Conservation (phyloP, 2,113 vertebrate species). For the Fregetta grallaria region DNA sequence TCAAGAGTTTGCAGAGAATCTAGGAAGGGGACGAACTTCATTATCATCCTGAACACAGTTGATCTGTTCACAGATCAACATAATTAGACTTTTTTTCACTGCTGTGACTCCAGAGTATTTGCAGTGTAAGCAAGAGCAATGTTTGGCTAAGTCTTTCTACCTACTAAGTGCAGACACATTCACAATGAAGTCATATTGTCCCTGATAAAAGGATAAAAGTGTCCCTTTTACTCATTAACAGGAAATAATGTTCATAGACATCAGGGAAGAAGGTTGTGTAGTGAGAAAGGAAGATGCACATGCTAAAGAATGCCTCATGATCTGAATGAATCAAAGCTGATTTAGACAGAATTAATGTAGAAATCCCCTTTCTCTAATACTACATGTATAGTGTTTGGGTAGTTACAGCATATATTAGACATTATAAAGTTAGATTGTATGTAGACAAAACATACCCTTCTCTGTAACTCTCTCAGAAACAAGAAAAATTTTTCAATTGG, state of each 20-base stretch:
- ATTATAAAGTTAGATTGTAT: not conserved
- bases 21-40: not conserved
- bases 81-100: not conserved
- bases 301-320: not conserved
- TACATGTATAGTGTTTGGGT: not conserved
- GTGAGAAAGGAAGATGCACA: not conserved
- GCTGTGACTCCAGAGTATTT: not conserved
- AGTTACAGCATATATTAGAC: not conserved
- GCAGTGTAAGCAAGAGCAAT: not conserved
- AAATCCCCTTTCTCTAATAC: not conserved
- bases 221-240: not conserved
- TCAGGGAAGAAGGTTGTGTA: not conserved
- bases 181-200: not conserved
- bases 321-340: not conserved
- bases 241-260: not conserved
- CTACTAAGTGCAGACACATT: rapidly evolving
- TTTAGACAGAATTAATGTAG: not conserved
- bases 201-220: not conserved
- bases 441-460: not conserved
- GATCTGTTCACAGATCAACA: not conserved
- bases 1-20: not conserved
- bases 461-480: not conserved
- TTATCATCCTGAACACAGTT: not conserved
- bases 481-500: not conserved
- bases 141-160: not conserved